Evolutionary conservation across 2,888 invertebrate species (phyloP).

Genomic region (Lordiphosa fenestrarum): DNA sequence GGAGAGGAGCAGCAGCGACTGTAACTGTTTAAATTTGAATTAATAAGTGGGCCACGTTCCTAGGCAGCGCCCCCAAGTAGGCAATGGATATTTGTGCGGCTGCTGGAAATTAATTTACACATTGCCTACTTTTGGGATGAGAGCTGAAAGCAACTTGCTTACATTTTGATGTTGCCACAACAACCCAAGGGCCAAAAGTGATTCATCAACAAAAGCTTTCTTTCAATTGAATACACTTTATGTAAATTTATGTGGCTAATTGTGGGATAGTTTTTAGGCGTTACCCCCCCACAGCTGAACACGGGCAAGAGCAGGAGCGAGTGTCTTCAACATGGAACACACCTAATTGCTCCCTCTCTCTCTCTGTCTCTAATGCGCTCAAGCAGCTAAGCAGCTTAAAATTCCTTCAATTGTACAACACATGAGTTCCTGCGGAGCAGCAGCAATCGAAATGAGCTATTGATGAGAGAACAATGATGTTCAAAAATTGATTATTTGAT

Average conservation of each 20-base stretch:
- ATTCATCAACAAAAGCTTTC: constrained; percentile 19
- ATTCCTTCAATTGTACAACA: constrained; percentile 23
- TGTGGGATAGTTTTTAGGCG: constrained; percentile 2
- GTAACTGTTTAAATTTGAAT: constrained; percentile 24
- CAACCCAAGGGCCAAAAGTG: constrained; percentile 9
- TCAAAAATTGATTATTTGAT: too few relatives aligned
- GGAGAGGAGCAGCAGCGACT: background rate
- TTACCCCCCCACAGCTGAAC: too few relatives aligned
- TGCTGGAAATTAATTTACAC: constrained; percentile 44
- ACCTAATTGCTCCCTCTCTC: too few relatives aligned
- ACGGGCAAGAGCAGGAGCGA: too few relatives aligned
- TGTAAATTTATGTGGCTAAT: constrained; percentile 11
- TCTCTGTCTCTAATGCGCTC: constrained; percentile 63
- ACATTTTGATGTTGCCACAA: constrained; percentile 6
- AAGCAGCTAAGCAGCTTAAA: constrained; percentile 57
- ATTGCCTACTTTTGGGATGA: constrained; percentile 47
- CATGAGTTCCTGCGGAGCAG: background rate
- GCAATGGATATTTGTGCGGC: too few relatives aligned
- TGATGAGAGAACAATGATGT: too few relatives aligned
- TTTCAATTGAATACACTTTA: constrained; percentile 14
- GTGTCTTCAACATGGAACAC: too few relatives aligned
- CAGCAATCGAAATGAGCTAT: background rate
- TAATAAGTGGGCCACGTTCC: constrained; percentile 24
- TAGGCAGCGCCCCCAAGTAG: background rate
- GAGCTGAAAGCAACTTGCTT: constrained; percentile 17